Conservation (phyloP, 2,888 invertebrate species). For the Orthonevra nobilis region DNA sequence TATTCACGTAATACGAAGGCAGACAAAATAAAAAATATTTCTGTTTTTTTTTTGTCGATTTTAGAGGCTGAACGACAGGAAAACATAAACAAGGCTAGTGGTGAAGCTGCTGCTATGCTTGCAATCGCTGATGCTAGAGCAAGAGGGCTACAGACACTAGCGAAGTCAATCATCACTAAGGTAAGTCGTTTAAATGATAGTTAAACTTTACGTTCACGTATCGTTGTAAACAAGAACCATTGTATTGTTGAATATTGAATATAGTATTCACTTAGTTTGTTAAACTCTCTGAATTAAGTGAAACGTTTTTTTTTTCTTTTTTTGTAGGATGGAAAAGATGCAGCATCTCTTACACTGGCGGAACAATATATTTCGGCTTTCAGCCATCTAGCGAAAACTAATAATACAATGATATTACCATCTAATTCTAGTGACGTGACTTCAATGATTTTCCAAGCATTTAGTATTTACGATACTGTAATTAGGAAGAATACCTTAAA, state of each 20-base stretch:
- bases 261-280: too few relatives aligned
- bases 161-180: slow-evolving; percentile 81
- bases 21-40: too few relatives aligned
- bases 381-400: slow-evolving; percentile 93
- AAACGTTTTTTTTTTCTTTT: neutral
- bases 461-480: slow-evolving; percentile 78
- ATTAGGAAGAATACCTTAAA: slow-evolving; percentile 60
- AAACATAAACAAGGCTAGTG: slow-evolving; percentile 95
- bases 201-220: neutral
- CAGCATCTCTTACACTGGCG: slow-evolving; percentile 94
- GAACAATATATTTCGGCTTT: slow-evolving; percentile 98
- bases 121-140: slow-evolving; percentile 96
- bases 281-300: too few relatives aligned
- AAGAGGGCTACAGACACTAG: slow-evolving; percentile 89
- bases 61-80: slow-evolving; percentile 96
- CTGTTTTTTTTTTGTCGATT: slow-evolving; percentile 56
- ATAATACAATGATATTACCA: slow-evolving; percentile 96
- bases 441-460: slow-evolving; percentile 78
- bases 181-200: slow-evolving; percentile 19
- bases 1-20: too few relatives aligned
- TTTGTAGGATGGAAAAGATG: slow-evolving; percentile 89
- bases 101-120: slow-evolving; percentile 94
- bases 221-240: too few relatives aligned
- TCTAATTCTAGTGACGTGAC: slow-evolving; percentile 87
- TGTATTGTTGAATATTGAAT: too few relatives aligned